A percentile compares a stretch with the other conserved stretches of the same genome.
Conservation (phyloP, 2,888 invertebrate species). For the Meiosimyza platycephala region DNA sequence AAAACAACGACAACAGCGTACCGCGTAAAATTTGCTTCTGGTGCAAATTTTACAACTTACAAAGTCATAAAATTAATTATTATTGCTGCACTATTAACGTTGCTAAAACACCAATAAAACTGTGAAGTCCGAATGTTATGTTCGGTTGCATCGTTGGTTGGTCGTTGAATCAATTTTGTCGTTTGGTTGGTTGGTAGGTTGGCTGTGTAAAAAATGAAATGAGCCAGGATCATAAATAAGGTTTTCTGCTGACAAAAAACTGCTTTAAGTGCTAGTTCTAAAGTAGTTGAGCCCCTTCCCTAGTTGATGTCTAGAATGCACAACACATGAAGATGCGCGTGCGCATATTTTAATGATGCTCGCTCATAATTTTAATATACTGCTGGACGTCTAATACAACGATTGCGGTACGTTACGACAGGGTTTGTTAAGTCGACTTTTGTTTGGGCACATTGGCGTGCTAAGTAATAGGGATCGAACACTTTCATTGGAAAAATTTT, state of each 20-base stretch:
- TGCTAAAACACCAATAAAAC: slow-evolving; percentile 42
- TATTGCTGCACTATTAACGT: slow-evolving; percentile 45
- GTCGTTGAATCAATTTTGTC: too few relatives aligned
- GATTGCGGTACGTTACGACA: not conserved
- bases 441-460: too few relatives aligned
- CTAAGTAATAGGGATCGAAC: too few relatives aligned
- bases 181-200: too few relatives aligned
- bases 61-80: slow-evolving; percentile 44
- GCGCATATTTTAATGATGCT: slow-evolving; percentile 33
- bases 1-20: slow-evolving; percentile 8
- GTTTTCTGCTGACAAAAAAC: not conserved
- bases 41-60: slow-evolving; percentile 33
- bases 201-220: not conserved
- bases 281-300: not conserved
- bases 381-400: not conserved
- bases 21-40: not conserved
- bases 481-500: too few relatives aligned
- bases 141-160: too few relatives aligned
- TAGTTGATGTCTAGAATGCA: slow-evolving; percentile 15
- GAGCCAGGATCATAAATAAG: slow-evolving; percentile 28
- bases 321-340: slow-evolving; percentile 29
- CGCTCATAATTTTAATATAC: slow-evolving; percentile 6
- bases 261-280: too few relatives aligned
- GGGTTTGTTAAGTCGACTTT: too few relatives aligned
- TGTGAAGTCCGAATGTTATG: not conserved